A percentile compares a stretch with the other conserved stretches of the same genome.
phyloP scores from a whole-genome alignment of 2,797 vertebrate species.

The Pteropus rufus region DNA sequence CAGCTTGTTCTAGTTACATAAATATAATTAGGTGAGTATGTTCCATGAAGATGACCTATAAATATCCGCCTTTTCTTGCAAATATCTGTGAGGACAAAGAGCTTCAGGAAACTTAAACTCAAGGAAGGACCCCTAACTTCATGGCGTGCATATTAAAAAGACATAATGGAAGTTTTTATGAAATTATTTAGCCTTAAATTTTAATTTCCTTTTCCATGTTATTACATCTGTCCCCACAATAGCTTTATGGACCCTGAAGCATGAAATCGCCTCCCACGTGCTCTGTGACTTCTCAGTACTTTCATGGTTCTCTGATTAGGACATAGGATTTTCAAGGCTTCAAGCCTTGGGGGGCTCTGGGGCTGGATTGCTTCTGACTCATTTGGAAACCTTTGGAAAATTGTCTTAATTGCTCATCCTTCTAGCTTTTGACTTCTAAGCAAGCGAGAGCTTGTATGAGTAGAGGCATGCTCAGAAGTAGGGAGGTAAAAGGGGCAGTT shows the following conservation, averaged over 20 bases:
- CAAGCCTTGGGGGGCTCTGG: background rate
- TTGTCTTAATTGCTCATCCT: background rate
- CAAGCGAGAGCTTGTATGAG: background rate
- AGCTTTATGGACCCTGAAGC: background rate
- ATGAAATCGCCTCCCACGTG: background rate
- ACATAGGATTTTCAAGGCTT: background rate
- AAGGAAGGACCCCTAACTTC: background rate
- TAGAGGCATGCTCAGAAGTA: background rate
- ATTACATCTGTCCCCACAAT: background rate
- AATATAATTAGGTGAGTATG: slow-evolving; percentile 1
- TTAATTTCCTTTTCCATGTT: slow-evolving; percentile 31
- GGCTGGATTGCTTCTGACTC: background rate
- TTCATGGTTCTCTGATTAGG: slow-evolving; percentile 4
- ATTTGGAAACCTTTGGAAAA: slow-evolving; percentile 35
- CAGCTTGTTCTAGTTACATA: background rate
- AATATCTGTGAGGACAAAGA: background rate
- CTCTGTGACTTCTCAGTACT: background rate
- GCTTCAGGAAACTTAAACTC: background rate
- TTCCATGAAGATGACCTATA: background rate
- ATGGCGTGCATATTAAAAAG: background rate
- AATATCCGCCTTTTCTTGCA: background rate
- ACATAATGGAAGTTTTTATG: slow-evolving; percentile 15
- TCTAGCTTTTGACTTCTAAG: background rate
- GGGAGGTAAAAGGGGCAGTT: background rate
- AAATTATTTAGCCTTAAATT: background rate